phyloP scores from a whole-genome alignment of 2,797 vertebrate genomes.

The Otolemur crassicaudatus region DNA sequence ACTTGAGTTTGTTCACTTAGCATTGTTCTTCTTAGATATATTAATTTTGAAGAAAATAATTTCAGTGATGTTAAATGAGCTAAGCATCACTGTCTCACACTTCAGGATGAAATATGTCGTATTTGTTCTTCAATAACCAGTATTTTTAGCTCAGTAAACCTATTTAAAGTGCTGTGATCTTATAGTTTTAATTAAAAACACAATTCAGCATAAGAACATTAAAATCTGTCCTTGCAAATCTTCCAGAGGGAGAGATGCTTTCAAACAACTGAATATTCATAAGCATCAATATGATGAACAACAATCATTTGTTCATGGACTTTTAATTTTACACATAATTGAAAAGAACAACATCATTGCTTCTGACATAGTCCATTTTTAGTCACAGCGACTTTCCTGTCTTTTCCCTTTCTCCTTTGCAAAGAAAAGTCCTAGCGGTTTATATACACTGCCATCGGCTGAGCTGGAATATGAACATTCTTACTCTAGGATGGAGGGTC shows the following conservation, averaged over 20 bases:
- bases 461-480: neutral
- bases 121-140: neutral
- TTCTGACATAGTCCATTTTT: neutral
- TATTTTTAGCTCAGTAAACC: neutral
- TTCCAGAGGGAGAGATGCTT: neutral
- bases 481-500: neutral
- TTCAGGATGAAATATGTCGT: neutral
- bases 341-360: neutral
- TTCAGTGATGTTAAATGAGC: neutral
- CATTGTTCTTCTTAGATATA: neutral
- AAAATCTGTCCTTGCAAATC: neutral
- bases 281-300: neutral
- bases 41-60: neutral
- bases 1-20: neutral
- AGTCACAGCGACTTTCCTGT: neutral
- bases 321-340: slow-evolving; percentile 40
- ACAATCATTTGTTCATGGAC: neutral
- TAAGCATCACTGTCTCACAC: neutral
- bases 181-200: slow-evolving; percentile 61
- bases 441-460: neutral
- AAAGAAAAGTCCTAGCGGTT: neutral
- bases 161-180: slow-evolving; percentile 22
- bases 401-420: neutral
- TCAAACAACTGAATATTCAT: neutral
- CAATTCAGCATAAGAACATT: slow-evolving; percentile 46